Conservation (phyloP, 2,888 invertebrate genomes). For the Nebria brevicollis region DNA sequence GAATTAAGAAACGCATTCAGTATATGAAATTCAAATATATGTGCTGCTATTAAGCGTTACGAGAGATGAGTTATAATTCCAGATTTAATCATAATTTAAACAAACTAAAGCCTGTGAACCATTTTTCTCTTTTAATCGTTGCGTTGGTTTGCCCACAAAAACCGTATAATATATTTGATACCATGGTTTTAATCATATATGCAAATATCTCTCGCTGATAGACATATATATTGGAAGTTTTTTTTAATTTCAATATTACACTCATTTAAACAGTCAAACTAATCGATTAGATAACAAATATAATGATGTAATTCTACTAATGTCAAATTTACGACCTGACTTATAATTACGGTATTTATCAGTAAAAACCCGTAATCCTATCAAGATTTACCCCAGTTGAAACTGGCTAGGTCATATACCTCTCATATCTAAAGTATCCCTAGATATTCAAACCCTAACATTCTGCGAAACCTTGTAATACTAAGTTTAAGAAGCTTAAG, state of each 20-base stretch:
- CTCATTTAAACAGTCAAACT: not conserved
- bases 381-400: no score
- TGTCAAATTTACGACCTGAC: no score
- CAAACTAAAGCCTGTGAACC: not conserved
- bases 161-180: not conserved
- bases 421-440: no score
- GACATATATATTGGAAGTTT: not conserved
- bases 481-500: no score
- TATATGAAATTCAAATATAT: not conserved
- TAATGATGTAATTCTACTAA: no score
- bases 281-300: no score
- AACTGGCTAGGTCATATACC: no score
- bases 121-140: not conserved
- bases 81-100: not conserved
- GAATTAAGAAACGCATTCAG: no score
- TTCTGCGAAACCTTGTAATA: no score
- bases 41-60: not conserved
- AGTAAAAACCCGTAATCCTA: no score
- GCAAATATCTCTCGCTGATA: not conserved
- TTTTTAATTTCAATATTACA: not conserved
- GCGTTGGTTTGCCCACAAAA: not conserved
- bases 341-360: no score
- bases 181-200: not conserved
- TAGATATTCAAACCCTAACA: no score
- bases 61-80: not conserved